Evolutionary conservation across 2,797 vertebrate species (phyloP).

Genomic region (Serranus cabrilla): DNA sequence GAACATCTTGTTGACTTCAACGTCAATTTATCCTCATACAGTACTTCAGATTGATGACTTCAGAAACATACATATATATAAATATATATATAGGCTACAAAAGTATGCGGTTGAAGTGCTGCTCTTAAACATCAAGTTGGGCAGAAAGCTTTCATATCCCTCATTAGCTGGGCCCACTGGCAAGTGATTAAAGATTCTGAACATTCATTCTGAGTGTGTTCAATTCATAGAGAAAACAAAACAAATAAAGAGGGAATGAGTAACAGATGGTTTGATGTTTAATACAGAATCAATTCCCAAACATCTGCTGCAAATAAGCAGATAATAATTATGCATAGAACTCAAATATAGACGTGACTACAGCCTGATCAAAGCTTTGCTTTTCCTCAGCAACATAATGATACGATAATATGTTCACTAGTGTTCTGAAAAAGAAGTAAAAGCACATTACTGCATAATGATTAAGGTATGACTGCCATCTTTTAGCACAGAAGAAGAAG

Average conservation of each 20-base stretch:
- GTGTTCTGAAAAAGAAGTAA: slow-evolving; percentile 20
- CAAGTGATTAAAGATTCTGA: slow-evolving; percentile 78
- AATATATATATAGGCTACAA: slow-evolving; percentile 20
- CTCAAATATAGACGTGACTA: slow-evolving; percentile 52
- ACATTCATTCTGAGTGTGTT: slow-evolving; percentile 74
- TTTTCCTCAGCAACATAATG: slow-evolving; percentile 30
- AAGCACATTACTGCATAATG: slow-evolving; percentile 16
- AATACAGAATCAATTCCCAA: slow-evolving; percentile 74
- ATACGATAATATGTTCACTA: slow-evolving; percentile 22
- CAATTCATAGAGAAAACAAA: slow-evolving; percentile 81
- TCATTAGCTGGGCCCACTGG: slow-evolving; percentile 81
- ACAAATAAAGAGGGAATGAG: slow-evolving; percentile 75
- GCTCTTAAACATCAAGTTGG: slow-evolving; percentile 57
- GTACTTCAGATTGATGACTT: slow-evolving; percentile 48
- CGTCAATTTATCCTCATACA: slow-evolving; percentile 45
- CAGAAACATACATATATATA: slow-evolving; percentile 24
- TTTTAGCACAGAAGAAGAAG: slow-evolving; percentile 18
- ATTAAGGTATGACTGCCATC: slow-evolving; percentile 6
- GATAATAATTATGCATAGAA: slow-evolving; percentile 64
- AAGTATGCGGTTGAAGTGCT: slow-evolving; percentile 53
- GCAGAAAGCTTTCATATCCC: slow-evolving; percentile 74
- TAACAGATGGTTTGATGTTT: slow-evolving; percentile 80
- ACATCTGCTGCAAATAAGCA: slow-evolving; percentile 81
- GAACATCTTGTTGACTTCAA: slow-evolving; percentile 44
- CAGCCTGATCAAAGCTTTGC: slow-evolving; percentile 44